These are phyloP conservation scores for Pyrgilauda ruficollis DNA, from an alignment of 2,113 vertebrate species.

Conservation along the genomic window DNA sequence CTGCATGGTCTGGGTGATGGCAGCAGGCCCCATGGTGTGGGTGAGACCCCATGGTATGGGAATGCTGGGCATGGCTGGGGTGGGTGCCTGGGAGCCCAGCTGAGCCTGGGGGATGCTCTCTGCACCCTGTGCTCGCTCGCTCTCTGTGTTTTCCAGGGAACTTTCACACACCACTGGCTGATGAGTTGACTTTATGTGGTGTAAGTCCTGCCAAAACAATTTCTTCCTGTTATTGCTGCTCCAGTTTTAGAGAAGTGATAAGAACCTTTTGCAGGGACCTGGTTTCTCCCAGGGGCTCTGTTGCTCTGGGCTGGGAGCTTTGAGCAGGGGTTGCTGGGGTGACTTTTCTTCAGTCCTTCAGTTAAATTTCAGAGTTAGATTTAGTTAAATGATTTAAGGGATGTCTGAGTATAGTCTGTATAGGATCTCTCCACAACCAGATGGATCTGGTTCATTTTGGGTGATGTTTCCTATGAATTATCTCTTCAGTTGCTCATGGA, in stretches of 20 bases:
- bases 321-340: neutral
- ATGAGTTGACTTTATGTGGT: neutral
- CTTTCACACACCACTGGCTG: neutral
- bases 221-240: slow-evolving; percentile 56
- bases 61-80: rapidly evolving
- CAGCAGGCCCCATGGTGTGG: neutral
- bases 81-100: neutral
- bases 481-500: neutral
- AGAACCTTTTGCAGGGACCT: neutral
- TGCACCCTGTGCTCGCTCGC: neutral
- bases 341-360: neutral
- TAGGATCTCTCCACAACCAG: neutral
- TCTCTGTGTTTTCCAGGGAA: neutral
- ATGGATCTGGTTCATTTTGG: neutral
- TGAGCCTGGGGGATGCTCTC: neutral
- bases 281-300: neutral
- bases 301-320: neutral
- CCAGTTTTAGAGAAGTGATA: neutral
- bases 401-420: neutral
- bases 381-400: neutral
- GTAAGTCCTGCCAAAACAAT: slow-evolving; percentile 45
- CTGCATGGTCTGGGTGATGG: rapidly evolving
- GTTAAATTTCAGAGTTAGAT: neutral
- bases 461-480: neutral
- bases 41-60: rapidly evolving